Evolutionary conservation across 2,797 vertebrate genomes (phyloP).

Genomic region (Poecilia gillii): DNA sequence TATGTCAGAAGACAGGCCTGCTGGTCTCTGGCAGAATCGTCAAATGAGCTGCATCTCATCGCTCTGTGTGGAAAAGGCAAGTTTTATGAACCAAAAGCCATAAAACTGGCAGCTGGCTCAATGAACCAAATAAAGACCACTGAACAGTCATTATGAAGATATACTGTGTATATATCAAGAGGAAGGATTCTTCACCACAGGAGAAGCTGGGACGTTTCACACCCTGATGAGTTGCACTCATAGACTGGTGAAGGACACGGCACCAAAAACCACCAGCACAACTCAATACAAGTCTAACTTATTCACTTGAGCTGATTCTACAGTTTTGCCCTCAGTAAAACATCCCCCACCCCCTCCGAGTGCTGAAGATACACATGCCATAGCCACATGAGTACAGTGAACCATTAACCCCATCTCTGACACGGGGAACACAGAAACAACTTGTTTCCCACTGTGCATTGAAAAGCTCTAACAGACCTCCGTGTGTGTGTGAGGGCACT

Average conservation of each 20-base stretch:
- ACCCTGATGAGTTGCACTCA: not conserved
- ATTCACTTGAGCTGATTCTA: constrained; percentile 22
- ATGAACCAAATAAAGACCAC: not conserved
- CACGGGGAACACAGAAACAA: constrained; percentile 41
- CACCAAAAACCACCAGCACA: constrained; percentile 37
- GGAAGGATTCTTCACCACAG: not conserved
- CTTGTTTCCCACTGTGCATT: constrained; percentile 56
- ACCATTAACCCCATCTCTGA: constrained; percentile 29
- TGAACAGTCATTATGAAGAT: not conserved
- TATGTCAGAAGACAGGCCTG: constrained; percentile 31
- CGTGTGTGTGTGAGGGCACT: constrained; percentile 38
- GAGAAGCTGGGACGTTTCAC: not conserved
- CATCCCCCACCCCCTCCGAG: not conserved
- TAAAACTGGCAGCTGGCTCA: not conserved
- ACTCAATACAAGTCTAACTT: not conserved
- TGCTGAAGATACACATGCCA: constrained; percentile 10
- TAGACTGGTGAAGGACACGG: constrained; percentile 1
- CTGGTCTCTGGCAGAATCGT: constrained; percentile 5
- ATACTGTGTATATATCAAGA: not conserved
- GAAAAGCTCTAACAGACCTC: constrained; percentile 50
- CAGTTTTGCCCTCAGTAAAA: constrained; percentile 15
- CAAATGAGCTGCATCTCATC: not conserved
- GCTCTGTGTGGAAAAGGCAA: not conserved
- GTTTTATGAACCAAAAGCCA: constrained; percentile 2
- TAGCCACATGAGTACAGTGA: constrained; percentile 32